Evolutionary conservation across 2,797 vertebrate genomes (phyloP), one percentile per base, ranked within the genome.

Genomic region (Aldrovandia affinis): DNA sequence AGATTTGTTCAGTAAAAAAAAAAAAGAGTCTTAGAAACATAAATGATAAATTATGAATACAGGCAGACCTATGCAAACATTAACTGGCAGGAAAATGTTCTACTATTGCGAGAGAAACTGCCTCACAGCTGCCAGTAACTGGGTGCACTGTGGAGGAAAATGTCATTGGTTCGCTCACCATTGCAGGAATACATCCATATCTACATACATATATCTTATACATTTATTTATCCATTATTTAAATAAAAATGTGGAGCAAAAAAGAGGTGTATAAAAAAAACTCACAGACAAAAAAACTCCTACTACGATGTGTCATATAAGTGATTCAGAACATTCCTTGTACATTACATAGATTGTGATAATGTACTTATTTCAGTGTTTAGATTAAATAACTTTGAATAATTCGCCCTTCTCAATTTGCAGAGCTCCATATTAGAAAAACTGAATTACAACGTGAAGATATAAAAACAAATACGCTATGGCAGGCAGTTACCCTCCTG

Each of bases 401-500:
- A 36, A 63, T 30, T 59, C 57, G 50, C n/a, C 36, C 75, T 47
- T 28, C 28, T 42, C 25, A 63, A 57, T 12, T 33, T n/a, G 12
- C 77, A n/a, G 44, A 54, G 52, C 44, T 54, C 50, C 39, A 18
- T 39, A 73, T 82, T 55, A 36, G 42, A 54, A 61, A 65, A 54
- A 68, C 81, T 73, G 30, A 33, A 54, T 55, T 54, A 82, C 73
- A 82, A 82, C 39, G 14, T 39, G 65, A 36, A 20, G 39, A 50
- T 68, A 52, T 82, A 52, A 68, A 81, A 52, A 73, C 68, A 73
- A 73, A 39, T 39, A 73, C 36, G 33, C 68, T 73, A 15, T 73
- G 68, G 36, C 68, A 73, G 33, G 68, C 61, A 82, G 44, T 44
- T 52, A 50, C 65, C 47, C 47, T 54, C 81, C 81, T 54, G 81